Evolutionary conservation across 2,113 vertebrate genomes (phyloP).

Genomic region (Halichoeres trimaculatus): DNA sequence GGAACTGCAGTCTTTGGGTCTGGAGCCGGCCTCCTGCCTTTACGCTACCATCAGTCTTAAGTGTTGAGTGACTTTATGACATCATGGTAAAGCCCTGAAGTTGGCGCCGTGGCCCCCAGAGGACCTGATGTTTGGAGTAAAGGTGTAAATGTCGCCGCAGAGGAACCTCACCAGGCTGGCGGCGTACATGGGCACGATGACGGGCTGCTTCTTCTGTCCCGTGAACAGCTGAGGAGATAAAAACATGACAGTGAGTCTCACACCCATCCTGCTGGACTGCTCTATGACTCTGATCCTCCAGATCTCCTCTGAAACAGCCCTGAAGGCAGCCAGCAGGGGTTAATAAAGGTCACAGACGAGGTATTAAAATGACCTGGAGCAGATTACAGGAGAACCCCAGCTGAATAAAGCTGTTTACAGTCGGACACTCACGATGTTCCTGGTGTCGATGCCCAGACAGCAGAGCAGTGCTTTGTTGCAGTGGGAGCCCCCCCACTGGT

Average conservation of each 20-base stretch:
- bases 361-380: background rate
- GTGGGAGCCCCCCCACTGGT: constrained; percentile 98
- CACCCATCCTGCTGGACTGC: too few relatives aligned
- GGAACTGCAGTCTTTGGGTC: too few relatives aligned
- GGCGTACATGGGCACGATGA: constrained; percentile 99
- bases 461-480: constrained; percentile 97
- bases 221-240: constrained; percentile 89
- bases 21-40: too few relatives aligned
- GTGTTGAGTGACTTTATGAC: too few relatives aligned
- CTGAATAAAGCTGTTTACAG: too few relatives aligned
- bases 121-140: too few relatives aligned
- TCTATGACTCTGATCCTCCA: too few relatives aligned
- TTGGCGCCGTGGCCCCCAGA: too few relatives aligned
- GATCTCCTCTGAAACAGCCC: background rate
- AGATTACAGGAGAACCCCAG: background rate
- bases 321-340: background rate
- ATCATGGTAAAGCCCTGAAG: too few relatives aligned
- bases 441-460: constrained; percentile 96
- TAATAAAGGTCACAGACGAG: background rate
- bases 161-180: constrained; percentile 93
- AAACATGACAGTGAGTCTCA: constrained; percentile 3
- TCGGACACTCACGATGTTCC: constrained; percentile 99
- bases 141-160: background rate
- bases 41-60: too few relatives aligned
- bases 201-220: constrained; percentile 98